Evolutionary conservation across 2,888 invertebrate genomes (phyloP).

Genomic region (Lasius platythorax): DNA sequence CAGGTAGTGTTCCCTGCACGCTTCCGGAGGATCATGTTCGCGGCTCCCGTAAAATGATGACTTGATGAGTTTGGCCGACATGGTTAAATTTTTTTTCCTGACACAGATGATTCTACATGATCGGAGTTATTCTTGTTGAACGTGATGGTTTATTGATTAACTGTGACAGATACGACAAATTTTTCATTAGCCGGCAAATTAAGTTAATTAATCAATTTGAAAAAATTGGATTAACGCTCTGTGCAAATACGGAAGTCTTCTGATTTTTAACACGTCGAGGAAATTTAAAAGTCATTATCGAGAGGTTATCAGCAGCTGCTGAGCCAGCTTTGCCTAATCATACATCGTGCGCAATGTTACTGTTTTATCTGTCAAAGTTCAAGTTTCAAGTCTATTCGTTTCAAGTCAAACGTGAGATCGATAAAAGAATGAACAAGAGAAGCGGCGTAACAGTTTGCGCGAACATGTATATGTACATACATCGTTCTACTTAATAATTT

Average conservation of each 20-base stretch:
- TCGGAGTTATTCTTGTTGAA: background rate
- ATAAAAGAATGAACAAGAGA: background rate
- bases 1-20: slow-evolving; percentile 78
- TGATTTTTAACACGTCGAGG: background rate
- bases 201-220: background rate
- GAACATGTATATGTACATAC: background rate
- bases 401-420: background rate
- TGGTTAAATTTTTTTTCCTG: background rate
- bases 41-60: slow-evolving; percentile 28
- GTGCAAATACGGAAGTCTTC: background rate
- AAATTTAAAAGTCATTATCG: background rate
- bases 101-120: background rate
- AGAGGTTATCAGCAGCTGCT: background rate
- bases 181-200: background rate
- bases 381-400: slow-evolving; percentile 13
- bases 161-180: background rate
- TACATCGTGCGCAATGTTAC: background rate
- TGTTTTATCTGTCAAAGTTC: slow-evolving; percentile 35
- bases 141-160: background rate
- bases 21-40: background rate
- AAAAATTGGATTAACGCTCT: background rate
- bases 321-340: slow-evolving; percentile 36
- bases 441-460: background rate
- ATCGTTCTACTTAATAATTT: background rate
- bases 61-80: background rate